phyloP scores from a whole-genome alignment of 1,140 invertebrate genomes.

The Pygmarrhopalites habei region DNA sequence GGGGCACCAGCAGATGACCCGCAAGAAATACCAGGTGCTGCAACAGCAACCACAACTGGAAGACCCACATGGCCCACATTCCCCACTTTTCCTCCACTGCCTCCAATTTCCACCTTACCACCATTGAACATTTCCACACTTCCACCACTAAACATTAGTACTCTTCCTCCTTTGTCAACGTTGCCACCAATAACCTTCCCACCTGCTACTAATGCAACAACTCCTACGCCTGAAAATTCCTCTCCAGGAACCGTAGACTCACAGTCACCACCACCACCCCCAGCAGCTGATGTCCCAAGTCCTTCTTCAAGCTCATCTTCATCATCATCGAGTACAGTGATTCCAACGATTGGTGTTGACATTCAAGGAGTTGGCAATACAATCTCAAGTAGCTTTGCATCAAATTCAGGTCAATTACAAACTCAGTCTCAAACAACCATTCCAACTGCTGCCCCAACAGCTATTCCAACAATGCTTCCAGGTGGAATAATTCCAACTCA shows the following conservation, averaged over 20 bases:
- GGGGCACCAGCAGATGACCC: no score
- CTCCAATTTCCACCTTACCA: slow-evolving; percentile 2
- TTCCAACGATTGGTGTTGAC: background rate
- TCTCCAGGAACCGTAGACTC: background rate
- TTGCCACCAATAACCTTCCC: slow-evolving; percentile 5
- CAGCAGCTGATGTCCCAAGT: background rate
- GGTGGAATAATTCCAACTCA: no score
- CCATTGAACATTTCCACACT: slow-evolving; percentile 18
- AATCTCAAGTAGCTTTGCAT: background rate
- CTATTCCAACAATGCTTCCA: no score
- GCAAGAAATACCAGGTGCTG: no score
- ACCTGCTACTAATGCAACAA: background rate
- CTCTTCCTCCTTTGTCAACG: background rate
- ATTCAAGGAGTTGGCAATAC: background rate
- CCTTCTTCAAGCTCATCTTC: background rate
- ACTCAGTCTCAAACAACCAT: background rate
- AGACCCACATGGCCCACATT: background rate
- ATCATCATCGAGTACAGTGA: background rate
- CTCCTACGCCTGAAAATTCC: background rate
- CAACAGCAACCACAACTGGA: background rate
- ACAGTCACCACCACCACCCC: background rate
- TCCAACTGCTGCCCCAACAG: background rate
- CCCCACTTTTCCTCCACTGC: slow-evolving; percentile 1
- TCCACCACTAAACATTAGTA: slow-evolving; percentile 11
- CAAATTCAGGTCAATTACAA: no score